Conservation (phyloP, 2,797 vertebrate species). For the Coluber constrictor region DNA sequence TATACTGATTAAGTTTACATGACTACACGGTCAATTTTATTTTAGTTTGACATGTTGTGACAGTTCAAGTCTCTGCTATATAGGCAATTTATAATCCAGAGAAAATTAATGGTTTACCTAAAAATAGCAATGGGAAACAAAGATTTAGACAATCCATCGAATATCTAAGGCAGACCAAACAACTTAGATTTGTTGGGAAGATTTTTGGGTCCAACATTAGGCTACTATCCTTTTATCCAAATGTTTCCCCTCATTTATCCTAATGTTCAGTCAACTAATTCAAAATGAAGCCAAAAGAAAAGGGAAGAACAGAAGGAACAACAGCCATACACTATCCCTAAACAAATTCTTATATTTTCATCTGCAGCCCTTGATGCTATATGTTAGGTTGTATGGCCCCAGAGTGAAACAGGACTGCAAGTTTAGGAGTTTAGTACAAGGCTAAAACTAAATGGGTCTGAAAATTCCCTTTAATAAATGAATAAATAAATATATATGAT, state of each 20-base stretch:
- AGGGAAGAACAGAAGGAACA: neutral
- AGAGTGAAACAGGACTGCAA: neutral
- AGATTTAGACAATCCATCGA: neutral
- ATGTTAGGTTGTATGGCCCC: neutral
- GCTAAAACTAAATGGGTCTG: neutral
- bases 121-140: neutral
- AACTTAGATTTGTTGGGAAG: neutral
- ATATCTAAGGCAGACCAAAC: neutral
- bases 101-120: neutral
- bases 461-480: neutral
- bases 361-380: neutral
- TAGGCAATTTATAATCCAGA: neutral
- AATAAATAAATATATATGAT: neutral
- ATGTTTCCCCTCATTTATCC: neutral
- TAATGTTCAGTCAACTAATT: neutral
- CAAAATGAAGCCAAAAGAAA: neutral
- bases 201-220: too few relatives aligned
- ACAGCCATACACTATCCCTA: neutral
- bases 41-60: neutral
- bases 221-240: too few relatives aligned
- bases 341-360: neutral
- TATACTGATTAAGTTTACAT: neutral
- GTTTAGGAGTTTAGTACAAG: neutral
- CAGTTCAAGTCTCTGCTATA: neutral
- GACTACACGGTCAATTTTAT: neutral